phyloP scores from a whole-genome alignment of 2,797 vertebrate genomes.

The Arnoldichthys spilopterus region DNA sequence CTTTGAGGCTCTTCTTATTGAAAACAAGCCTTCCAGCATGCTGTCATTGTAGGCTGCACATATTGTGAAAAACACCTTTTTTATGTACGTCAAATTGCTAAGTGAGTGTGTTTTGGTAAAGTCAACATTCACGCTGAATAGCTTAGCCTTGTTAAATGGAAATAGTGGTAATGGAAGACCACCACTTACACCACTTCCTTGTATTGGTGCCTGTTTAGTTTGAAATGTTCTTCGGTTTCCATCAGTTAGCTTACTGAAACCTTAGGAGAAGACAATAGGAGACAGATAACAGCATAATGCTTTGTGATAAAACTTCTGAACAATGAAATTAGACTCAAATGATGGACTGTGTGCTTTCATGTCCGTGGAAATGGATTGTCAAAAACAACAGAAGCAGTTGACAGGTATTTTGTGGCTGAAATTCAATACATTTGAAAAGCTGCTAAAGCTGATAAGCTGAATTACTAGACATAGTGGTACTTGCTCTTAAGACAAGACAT shows the following conservation, averaged over 20 bases:
- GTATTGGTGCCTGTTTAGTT: constrained; percentile 16
- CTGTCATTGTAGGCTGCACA: constrained; percentile 34
- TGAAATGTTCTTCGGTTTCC: background rate
- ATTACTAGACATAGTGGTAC: background rate
- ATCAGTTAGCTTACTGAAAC: background rate
- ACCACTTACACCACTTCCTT: constrained; percentile 2
- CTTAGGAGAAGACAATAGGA: background rate
- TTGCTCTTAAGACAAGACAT: too few relatives aligned
- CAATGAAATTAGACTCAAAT: too few relatives aligned
- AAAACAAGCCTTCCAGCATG: constrained; percentile 28
- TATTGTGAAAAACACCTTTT: constrained; percentile 11
- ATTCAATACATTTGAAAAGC: background rate
- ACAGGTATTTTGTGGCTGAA: background rate
- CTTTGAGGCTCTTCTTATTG: constrained; percentile 52
- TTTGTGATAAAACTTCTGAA: too few relatives aligned
- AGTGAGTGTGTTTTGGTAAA: constrained; percentile 23
- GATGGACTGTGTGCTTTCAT: background rate
- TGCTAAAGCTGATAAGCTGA: background rate
- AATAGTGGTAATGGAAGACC: constrained; percentile 1
- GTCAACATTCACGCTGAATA: constrained; percentile 11
- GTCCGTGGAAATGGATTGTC: background rate
- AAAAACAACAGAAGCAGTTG: background rate
- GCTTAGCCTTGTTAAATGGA: background rate
- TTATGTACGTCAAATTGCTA: constrained; percentile 7
- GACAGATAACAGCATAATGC: too few relatives aligned